Evolutionary conservation across 1,140 invertebrate genomes (phyloP), one percentile per base, ranked within the genome.

Genomic region (Matsumurasca onukii): DNA sequence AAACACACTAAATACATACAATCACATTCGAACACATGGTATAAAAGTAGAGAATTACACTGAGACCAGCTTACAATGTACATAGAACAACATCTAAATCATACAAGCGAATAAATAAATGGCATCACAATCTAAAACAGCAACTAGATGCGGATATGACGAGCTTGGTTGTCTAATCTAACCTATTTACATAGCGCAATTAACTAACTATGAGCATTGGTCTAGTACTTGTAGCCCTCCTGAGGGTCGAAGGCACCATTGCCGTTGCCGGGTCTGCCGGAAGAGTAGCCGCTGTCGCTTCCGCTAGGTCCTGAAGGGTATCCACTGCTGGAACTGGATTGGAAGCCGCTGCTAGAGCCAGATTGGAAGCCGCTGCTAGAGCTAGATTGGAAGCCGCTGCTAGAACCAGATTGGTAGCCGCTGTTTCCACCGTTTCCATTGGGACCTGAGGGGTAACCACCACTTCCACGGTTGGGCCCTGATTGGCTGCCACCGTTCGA

Each of bases 341-440:
- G 34, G 34, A 9, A 39, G 17, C 55, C 55, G 30, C 25, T 59
- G 55, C 55, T 59, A 2, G 24, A 22, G 30, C 55, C 55, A 27
- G 76, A 74, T 64, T 73, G 72, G 62, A 76, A 76, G 66, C 75
- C 76, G n/a, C 22, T 27, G 25, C 24, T 59, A 27, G 24, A 22
- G 24, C n/a, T 59, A n/a, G n/a, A n/a, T n/a, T n/a, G n/a, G 55
- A 22, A 27, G 1, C 45, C 68, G 45, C 52, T 34, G 22, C 74
- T 55, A 5, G 25, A 13, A 0, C 66, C 66, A 12, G 66, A 67
- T 57, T 49, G 51, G 30, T 68, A 68, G 1, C 67, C 67, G 25
- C 57, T 59, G 39, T 27, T 34, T 9, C 31, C 51, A 63, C 20
- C 27, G 24, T 27, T 68, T 68, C 48, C 22, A 64, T 45, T 51